Evolutionary conservation across 2,888 invertebrate species (phyloP), one percentile per base, ranked within the genome.

Genomic region (Cosmia trapezina): DNA sequence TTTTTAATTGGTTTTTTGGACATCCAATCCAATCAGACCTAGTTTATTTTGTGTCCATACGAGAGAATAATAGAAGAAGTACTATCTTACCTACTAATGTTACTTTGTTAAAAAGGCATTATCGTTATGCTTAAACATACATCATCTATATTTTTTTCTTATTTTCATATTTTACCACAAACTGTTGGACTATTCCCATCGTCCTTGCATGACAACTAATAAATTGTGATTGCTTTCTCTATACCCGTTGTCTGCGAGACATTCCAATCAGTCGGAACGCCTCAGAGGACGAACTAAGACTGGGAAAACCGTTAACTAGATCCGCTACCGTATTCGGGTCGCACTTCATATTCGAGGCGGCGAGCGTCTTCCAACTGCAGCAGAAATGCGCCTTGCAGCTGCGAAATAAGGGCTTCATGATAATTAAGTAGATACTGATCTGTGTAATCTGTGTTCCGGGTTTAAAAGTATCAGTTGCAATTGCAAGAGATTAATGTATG

Each of bases 211-310:
- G 70, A 83, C 80, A 86, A 83, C 86, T 87, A 89, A 89, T 92
- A 91, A 91, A 93, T 89, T 90, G 89, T 91, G 91, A 93, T 92
- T 92, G 90, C 90, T 93, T 91, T 88, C 90, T 89, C 88, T 82
- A 86, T 90, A 90, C 88, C 89, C 83, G 89, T 89, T 91, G 90
- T 91, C 89, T 91, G 87, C 80, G 85, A 88, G 90, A 88, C 88
- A 89, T 91, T 91, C 91, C 91, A 93, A 92, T 91, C 91, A 91
- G 90, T 80, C 82, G 85, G 85, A 89, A 87, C 86, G 87, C 86
- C 86, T 89, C 85, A 68, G 80, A 84, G 86, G 88, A 89, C 87
- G 87, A 89, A 89, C 86, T 86, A 86, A 83, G 86, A 88, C 88
- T 85, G 81, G 78, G 83, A 84, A 88, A 84, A 87, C 90, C 87